Percentiles rank a stretch among this genome's conserved stretches.
Conservation (phyloP, 23 tunicate genomes). For the Styela clava region DNA sequence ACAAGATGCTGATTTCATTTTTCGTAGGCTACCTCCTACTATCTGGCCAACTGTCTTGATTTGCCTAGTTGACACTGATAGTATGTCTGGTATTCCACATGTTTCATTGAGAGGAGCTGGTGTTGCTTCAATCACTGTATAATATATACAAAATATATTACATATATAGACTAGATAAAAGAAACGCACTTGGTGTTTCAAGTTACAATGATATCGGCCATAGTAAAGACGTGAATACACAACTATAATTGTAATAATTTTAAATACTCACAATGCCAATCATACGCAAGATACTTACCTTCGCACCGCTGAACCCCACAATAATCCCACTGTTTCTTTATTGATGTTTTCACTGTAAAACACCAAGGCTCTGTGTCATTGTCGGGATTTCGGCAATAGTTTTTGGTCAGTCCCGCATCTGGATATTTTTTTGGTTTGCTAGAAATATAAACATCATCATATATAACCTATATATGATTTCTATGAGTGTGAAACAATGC, state of each 20-base stretch:
- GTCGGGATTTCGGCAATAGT: slow-evolving; percentile 54
- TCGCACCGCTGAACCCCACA: slow-evolving; percentile 25
- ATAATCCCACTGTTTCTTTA: slow-evolving; percentile 32
- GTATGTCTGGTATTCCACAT: background rate
- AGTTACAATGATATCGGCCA: no score
- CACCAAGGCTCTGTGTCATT: slow-evolving; percentile 39
- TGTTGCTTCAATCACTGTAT: background rate
- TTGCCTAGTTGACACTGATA: background rate
- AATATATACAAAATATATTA: no score
- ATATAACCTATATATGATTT: no score
- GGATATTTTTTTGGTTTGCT: slow-evolving; percentile 34
- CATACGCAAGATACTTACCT: no score
- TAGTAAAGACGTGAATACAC: no score
- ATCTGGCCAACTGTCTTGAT: background rate
- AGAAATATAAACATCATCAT: no score
- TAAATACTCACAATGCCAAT: no score
- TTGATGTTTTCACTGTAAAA: slow-evolving; percentile 16
- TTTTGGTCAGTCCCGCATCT: slow-evolving; percentile 26
- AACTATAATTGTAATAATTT: no score
- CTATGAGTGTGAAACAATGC: no score
- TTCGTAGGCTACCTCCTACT: background rate
- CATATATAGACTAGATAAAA: no score
- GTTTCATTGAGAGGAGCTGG: background rate
- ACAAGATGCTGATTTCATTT: no score
- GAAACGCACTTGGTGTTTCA: no score